Evolutionary conservation across 2,797 vertebrate species (phyloP).

Genomic region (Eidolon dupreanum): DNA sequence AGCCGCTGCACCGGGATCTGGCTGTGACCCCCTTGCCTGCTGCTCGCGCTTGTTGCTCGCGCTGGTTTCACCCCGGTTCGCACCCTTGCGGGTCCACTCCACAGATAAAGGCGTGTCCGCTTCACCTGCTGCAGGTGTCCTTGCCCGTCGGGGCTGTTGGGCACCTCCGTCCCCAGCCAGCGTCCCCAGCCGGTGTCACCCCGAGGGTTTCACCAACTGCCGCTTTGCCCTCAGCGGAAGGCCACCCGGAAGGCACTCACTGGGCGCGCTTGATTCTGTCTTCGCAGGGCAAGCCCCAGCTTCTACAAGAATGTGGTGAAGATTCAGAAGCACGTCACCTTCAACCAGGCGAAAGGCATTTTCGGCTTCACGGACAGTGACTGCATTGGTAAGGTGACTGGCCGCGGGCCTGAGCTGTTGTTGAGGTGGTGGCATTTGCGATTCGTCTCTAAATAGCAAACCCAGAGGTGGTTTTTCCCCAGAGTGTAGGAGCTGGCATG

Average conservation of each 20-base stretch:
- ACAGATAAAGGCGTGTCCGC: fast-evolving
- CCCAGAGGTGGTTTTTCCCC: not conserved
- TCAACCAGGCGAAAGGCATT: conserved; percentile 99
- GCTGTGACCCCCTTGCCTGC: fast-evolving
- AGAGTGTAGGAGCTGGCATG: no score
- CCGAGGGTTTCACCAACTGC: fast-evolving
- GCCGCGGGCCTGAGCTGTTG: not conserved
- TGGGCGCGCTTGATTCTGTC: not conserved
- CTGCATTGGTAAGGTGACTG: conserved; percentile 91
- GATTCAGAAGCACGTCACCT: conserved; percentile 98
- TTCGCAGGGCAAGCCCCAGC: conserved; percentile 88
- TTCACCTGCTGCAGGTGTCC: fast-evolving
- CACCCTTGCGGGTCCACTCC: no score
- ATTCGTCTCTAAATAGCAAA: not conserved
- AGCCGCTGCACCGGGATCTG: fast-evolving
- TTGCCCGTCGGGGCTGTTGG: not conserved
- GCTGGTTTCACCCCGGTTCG: not conserved
- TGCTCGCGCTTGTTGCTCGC: fast-evolving
- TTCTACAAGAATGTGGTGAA: conserved; percentile 97
- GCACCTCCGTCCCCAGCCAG: not conserved
- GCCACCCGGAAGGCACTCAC: not conserved
- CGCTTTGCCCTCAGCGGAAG: fast-evolving
- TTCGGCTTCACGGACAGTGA: conserved; percentile 99
- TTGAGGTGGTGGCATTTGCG: not conserved
- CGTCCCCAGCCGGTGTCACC: no score